Evolutionary conservation across 2,113 vertebrate species (phyloP).

Genomic region (Serinus canaria): DNA sequence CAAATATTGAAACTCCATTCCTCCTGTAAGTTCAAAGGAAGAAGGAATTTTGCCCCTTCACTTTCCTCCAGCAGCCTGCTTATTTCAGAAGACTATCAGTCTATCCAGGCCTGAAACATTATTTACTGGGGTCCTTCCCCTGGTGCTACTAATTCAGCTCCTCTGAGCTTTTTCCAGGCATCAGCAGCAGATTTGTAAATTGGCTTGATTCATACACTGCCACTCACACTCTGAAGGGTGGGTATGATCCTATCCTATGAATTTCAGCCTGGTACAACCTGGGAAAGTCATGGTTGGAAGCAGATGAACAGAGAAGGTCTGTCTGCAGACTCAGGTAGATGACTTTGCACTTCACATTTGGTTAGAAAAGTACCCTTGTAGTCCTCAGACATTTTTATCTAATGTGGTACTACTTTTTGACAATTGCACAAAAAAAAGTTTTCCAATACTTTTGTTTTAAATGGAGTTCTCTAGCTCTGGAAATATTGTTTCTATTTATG

Average conservation of each 20-base stretch:
- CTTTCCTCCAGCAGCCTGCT: background rate
- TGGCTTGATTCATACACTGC: background rate
- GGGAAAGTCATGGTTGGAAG: background rate
- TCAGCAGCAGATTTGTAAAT: background rate
- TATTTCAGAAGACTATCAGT: background rate
- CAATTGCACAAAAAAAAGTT: background rate
- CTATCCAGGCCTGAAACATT: background rate
- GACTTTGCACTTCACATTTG: background rate
- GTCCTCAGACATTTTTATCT: background rate
- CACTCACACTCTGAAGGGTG: background rate
- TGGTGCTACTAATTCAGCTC: background rate
- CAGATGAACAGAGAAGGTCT: background rate
- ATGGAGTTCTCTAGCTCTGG: background rate
- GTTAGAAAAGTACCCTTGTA: background rate
- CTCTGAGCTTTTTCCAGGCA: background rate
- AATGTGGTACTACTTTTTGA: background rate
- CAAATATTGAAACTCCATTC: background rate
- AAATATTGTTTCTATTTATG: background rate
- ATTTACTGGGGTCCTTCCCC: background rate
- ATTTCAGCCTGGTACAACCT: background rate
- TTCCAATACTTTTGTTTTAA: background rate
- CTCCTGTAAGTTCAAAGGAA: background rate
- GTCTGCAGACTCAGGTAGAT: background rate
- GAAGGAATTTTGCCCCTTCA: background rate
- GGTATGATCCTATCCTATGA: background rate